These are phyloP conservation scores for Drosophila testacea DNA, from an alignment of 2,888 invertebrate genomes.

Conservation along the genomic window DNA sequence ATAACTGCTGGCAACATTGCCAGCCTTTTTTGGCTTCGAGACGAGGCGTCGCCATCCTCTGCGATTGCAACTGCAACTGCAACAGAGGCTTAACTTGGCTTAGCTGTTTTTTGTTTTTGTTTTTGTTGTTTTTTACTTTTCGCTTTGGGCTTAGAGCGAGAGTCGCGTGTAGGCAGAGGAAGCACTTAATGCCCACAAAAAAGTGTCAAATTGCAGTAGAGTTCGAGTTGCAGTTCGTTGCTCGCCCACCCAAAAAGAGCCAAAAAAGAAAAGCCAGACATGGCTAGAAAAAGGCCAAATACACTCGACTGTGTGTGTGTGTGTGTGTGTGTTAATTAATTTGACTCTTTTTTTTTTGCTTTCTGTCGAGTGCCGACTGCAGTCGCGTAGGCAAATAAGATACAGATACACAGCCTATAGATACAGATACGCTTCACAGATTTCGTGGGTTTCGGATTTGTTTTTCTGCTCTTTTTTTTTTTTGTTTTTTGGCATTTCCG, in stretches of 20 bases:
- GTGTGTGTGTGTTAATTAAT: conserved; percentile 75
- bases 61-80: conserved; percentile 20
- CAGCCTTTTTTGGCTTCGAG: conserved; percentile 72
- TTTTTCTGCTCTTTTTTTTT: conserved; percentile 13
- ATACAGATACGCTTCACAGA: conserved; percentile 70
- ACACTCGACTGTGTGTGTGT: conserved; percentile 25
- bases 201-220: conserved; percentile 83
- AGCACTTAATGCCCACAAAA: conserved; percentile 84
- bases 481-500: conserved; percentile 60
- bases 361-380: conserved; percentile 33
- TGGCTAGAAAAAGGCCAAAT: conserved; percentile 49
- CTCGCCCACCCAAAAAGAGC: conserved; percentile 46
- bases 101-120: background rate
- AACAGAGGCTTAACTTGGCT: conserved; percentile 10
- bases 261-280: conserved; percentile 36
- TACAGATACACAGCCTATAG: conserved; percentile 45
- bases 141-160: conserved; percentile 21
- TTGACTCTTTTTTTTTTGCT: conserved; percentile 43
- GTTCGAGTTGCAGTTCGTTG: conserved; percentile 29
- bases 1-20: conserved; percentile 48
- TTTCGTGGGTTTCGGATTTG: conserved; percentile 56
- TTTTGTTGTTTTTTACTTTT: background rate
- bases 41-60: conserved; percentile 72
- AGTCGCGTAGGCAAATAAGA: conserved; percentile 74
- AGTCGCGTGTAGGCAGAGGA: conserved; percentile 82